phyloP scores from a whole-genome alignment of 1,140 invertebrate species.

The Magallana ariakensis region DNA sequence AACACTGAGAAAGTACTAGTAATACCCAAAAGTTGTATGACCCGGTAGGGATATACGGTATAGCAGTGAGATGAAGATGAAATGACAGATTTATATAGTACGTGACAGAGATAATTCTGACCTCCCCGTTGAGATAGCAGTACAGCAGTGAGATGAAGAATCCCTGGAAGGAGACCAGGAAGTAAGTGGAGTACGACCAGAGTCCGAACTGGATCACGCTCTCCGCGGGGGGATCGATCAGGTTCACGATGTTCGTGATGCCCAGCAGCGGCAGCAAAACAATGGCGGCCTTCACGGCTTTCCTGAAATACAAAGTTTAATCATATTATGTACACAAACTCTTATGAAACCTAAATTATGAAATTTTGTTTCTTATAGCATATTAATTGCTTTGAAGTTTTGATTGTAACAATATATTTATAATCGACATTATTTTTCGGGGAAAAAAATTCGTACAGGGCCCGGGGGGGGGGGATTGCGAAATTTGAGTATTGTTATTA shows the following conservation, averaged over 20 bases:
- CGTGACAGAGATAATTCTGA: slow-evolving; percentile 70
- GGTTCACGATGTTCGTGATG: slow-evolving; percentile 77
- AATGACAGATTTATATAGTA: slow-evolving; percentile 85
- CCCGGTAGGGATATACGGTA: no score
- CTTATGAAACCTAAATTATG: no score
- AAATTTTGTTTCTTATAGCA: no score
- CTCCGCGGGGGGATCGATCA: slow-evolving; percentile 71
- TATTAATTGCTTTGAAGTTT: no score
- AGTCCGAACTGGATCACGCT: slow-evolving; percentile 84
- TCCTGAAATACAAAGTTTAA: slow-evolving; percentile 76
- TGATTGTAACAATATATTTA: no score
- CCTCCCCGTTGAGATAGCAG: slow-evolving; percentile 94
- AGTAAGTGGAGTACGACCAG: slow-evolving; percentile 90
- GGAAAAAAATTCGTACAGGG: no score
- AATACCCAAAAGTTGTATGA: no score
- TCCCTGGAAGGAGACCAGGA: slow-evolving; percentile 91
- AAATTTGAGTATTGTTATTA: no score
- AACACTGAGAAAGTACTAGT: no score
- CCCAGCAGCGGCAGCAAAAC: slow-evolving; percentile 83
- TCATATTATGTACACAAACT: no score
- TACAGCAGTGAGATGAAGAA: slow-evolving; percentile 91
- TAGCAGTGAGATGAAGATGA: slow-evolving; percentile 89
- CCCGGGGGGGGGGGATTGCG: no score
- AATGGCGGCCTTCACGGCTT: slow-evolving; percentile 82
- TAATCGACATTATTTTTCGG: no score